Percentiles rank a stretch among this genome's conserved stretches.
Evolutionary conservation across 2,113 vertebrate species (phyloP).

Genomic region (Holacanthus passer): DNA sequence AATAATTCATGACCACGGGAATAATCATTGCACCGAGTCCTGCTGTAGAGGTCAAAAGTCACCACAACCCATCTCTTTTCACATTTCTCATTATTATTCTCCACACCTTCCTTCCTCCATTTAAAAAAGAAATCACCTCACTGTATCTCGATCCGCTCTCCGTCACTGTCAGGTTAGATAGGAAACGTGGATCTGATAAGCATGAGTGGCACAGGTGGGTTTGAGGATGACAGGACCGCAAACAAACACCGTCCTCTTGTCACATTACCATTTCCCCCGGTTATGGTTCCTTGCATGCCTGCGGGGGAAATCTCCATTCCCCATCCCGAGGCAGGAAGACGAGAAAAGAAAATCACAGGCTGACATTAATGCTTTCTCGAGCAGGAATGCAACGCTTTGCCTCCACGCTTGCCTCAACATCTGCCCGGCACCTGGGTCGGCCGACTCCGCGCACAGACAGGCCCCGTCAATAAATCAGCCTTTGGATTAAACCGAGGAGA

Average conservation of each 20-base stretch:
- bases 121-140: constrained; percentile 19
- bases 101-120: constrained; percentile 9
- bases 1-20: constrained; percentile 66
- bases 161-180: constrained; percentile 40
- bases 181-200: constrained; percentile 52
- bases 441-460: constrained; percentile 9
- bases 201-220: constrained; percentile 71
- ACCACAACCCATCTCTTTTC: constrained; percentile 62
- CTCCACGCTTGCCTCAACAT: constrained; percentile 58
- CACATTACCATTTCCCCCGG: constrained; percentile 61
- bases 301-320: constrained; percentile 21
- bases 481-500: constrained; percentile 63
- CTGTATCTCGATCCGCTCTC: constrained; percentile 30
- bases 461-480: constrained; percentile 70
- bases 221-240: constrained; percentile 52
- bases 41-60: constrained; percentile 67
- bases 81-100: constrained; percentile 49
- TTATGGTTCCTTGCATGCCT: constrained; percentile 43
- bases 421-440: constrained; percentile 76
- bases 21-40: constrained; percentile 40
- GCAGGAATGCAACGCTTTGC: constrained; percentile 58
- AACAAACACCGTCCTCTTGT: constrained; percentile 49
- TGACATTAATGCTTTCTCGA: constrained; percentile 48
- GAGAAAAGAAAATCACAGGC: constrained; percentile 42
- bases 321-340: constrained; percentile 14